Base-by-base conservation (phyloP, 2,888 invertebrate genomes). In the Lycophotia porphyrea region DNA sequence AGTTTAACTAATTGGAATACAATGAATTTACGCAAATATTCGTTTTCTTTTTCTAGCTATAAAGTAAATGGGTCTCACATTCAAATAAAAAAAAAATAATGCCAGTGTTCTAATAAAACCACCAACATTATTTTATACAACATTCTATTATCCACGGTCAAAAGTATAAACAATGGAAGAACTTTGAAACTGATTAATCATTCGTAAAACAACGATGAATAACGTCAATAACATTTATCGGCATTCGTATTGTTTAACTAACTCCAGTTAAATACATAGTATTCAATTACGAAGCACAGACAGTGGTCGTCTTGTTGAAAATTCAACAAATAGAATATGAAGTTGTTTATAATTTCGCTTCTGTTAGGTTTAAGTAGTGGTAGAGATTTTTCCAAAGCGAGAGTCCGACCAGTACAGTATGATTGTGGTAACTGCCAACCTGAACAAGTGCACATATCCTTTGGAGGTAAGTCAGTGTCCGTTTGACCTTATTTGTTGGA, bases 401-500 rank as follows among this genome's bases (percentile, higher is more conserved):
- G 15, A 0, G 58, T 31, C 0, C 27, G 27, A 27, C 7, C 13
- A n/a, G n/a, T n/a, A 15, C 15, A 64, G 18, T 44, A 73, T 36
- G 60, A 82, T 2, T 82, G 71, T 39, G 47, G 31, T 18, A 9
- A 82, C 27, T 83, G 86, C n/a, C 83, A 83, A 24, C 82, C 82
- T 1, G 68, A 83, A 69, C 82, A 83, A 68, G 58, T 85, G 5
- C 85, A 82, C 13, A 76, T 82, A 55, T 67, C 82, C 13, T 71
- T 76, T 42, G 72, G 73, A 67, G 75, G 83, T 84, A 52, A 75
- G 77, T 69, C 27, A 34, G 49, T 15, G n/a, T 72, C 18, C 24
- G 34, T 78, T 80, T 72, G 27, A 58, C 63, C 63, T 55, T 64
- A 71, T 64, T 55, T 44, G 42, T 31, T 21, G 31, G 55, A 65